phyloP scores from a whole-genome alignment of 2,113 vertebrate genomes.

The Chinchilla lanigera region DNA sequence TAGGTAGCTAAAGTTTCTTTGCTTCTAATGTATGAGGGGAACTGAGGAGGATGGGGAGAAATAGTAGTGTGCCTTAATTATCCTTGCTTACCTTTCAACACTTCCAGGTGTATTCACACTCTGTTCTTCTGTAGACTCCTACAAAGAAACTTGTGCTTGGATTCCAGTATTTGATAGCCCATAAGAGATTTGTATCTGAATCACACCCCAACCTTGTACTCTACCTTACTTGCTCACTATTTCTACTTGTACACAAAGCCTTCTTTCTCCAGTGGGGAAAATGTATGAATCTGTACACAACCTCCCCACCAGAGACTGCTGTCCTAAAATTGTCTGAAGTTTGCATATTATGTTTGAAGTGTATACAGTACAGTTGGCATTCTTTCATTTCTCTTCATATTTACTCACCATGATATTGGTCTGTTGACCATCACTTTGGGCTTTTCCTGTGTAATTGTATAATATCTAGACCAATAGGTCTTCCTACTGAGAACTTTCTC shows the following conservation, averaged over 20 bases:
- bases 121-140: background rate
- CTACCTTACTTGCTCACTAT: fast-evolving
- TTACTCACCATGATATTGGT: background rate
- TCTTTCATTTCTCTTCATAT: background rate
- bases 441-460: background rate
- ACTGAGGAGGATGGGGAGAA: background rate
- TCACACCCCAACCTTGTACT: background rate
- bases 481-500: background rate
- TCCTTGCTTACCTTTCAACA: background rate
- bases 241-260: background rate
- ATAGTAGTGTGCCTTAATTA: background rate
- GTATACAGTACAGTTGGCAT: background rate
- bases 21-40: background rate
- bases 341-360: background rate
- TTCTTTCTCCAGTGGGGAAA: background rate
- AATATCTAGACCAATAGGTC: background rate
- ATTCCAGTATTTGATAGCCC: background rate
- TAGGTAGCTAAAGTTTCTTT: background rate
- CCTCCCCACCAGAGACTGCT: background rate
- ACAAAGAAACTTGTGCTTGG: background rate
- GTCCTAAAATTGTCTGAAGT: background rate
- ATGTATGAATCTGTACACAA: background rate
- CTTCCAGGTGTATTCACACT: background rate
- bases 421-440: background rate
- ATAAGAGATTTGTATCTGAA: background rate